Base-by-base conservation (phyloP, 2,888 invertebrate species). In the Desoria tigrina region DNA sequence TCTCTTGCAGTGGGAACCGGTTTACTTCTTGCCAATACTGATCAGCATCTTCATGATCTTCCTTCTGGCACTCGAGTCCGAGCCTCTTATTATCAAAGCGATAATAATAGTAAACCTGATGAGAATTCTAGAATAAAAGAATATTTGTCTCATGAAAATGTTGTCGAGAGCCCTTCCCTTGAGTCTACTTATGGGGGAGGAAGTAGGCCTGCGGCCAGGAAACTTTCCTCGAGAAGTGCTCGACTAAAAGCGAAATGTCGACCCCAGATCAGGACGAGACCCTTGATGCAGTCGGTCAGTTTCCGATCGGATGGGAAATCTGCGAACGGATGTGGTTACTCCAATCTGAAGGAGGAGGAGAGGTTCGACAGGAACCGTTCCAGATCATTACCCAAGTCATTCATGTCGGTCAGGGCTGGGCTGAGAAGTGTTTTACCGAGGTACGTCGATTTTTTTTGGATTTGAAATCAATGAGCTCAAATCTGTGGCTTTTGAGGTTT, bases 311-410 rank as follows among this genome's bases (percentile, higher is more conserved):
- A 18, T 16, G 24, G 14, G 32, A 55, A 24, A 26, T 14, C 4
- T 4, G 23, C 9, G 16, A 37, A 6, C 11, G 57, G 57, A 45
- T 26, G 45, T 45, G 59, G 49, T 49, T 49, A 26, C 21, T 45
- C 32, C 9, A 27, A 14, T 18, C 2, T 59, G 11, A 14, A 26
- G 9, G 18, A 21, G 16, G 57, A 55, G 39, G 23, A 16, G 3
- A 23, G 21, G 7, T 37, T 42, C 42, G 3, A 9, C 23, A 55
- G 27, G 9, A 3, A 71, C 24, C 69, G 71, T 55, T 71, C 71
- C 50, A 63, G 69, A 57, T 73, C 73, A 32, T 49, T 73, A 28
- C 73, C 73, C 24, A 73, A 71, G 58, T 73, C 73, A 2, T 73
- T 73, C 26, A 63, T 73, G 65, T 72, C 72, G 18, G 53, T 66